Base-by-base conservation (phyloP, 2,113 vertebrate species). In the Anarrhichthys ocellatus region DNA sequence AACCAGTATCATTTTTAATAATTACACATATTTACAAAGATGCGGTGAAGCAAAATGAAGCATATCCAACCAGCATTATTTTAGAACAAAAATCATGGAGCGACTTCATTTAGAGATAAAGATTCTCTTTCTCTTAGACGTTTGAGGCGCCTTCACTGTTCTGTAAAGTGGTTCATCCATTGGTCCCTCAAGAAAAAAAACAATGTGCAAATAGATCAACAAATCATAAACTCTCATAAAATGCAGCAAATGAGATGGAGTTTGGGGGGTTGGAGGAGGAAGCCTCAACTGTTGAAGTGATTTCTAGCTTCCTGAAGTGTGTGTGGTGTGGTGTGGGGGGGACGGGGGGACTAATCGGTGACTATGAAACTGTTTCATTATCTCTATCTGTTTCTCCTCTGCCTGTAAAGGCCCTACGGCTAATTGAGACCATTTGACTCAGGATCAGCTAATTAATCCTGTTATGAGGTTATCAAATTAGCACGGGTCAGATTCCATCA, bases 21-120 rank as follows among this genome's bases (percentile, higher is more conserved):
- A 90, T 94, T 93, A 92, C 92, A 94, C 86, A 90, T 94, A 93
- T 94, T 92, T 95, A 94, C 95, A 95, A 78, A 86, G 79, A 94
- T 88, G 90, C 54, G 8, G 75, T 88, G 85, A 90, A 92, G 88
- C 86, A 83, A 87, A 91, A 83, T 86, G 2, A 88, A 91, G 82
- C 82, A 70, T 80, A 85, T 84, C 81, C 65, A 83, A 83, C 73
- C 86, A 62, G 81, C 76, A 48, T 75, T 24, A 77, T 78, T 85
- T 87, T 81, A 85, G 58, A 87, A 72, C 65, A 69, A 65, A 78
- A 69, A 68, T 42, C 64, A 59, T 40, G 66, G 70, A 83, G 38
- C 50, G 22, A 52, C 40, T 73, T 84, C 42, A 48, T 78, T 58
- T 88, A 65, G 15, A 73, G 65, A 71, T 59, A 10, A 58, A 32